Percentiles rank a stretch among this genome's conserved stretches.
These are phyloP conservation scores for Nudaria mundana DNA, from an alignment of 2,888 invertebrate genomes.

Conservation along the genomic window DNA sequence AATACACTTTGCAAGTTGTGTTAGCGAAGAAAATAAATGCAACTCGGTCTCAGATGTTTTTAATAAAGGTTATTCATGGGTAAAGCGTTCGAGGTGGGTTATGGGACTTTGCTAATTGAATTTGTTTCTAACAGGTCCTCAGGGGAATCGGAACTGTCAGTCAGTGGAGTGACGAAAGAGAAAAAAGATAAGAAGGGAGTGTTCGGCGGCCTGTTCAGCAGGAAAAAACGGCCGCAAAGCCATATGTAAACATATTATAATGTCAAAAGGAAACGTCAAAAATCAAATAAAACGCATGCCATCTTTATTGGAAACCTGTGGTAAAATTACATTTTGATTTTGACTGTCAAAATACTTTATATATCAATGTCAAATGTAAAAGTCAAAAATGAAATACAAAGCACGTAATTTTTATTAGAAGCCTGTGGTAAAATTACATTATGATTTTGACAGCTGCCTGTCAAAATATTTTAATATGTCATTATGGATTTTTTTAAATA, in stretches of 20 bases:
- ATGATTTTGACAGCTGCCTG: constrained; percentile 13
- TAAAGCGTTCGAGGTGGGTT: no score
- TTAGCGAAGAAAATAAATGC: no score
- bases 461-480: constrained; percentile 7
- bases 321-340: neutral
- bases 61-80: no score
- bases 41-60: no score
- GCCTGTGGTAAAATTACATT: neutral
- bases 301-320: neutral
- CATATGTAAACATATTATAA: constrained; percentile 63
- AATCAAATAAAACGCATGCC: neutral
- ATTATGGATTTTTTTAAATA: neutral
- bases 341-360: constrained; percentile 13
- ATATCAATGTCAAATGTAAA: constrained; percentile 15
- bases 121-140: constrained; percentile 55
- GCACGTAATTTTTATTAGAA: neutral
- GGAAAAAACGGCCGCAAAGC: constrained; percentile 79
- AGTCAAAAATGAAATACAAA: neutral
- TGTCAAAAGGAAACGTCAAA: constrained; percentile 13
- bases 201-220: constrained; percentile 82
- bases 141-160: constrained; percentile 73
- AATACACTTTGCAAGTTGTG: no score
- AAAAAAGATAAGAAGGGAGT: constrained; percentile 82
- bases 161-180: constrained; percentile 69
- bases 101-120: no score